Percentiles rank a stretch among this genome's conserved stretches.
phyloP scores from a whole-genome alignment of 2,797 vertebrate species.

The Ispidina picta region DNA sequence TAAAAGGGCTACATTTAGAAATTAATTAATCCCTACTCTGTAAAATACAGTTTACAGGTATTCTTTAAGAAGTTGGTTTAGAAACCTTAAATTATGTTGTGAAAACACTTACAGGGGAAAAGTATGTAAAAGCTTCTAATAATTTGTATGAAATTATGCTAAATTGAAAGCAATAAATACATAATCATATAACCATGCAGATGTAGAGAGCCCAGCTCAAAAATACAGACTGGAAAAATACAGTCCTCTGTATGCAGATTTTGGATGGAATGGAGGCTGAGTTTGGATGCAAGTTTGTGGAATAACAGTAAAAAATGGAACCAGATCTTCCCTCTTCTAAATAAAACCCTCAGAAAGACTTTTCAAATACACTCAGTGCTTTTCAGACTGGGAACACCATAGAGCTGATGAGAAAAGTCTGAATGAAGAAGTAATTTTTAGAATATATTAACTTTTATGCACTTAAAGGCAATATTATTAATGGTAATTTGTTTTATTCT shows the following conservation, averaged over 20 bases:
- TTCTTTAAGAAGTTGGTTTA: background rate
- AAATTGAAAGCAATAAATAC: background rate
- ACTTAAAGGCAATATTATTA: background rate
- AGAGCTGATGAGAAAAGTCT: background rate
- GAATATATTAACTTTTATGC: background rate
- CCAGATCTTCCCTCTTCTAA: background rate
- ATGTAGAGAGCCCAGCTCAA: background rate
- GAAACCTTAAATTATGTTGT: background rate
- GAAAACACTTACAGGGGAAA: background rate
- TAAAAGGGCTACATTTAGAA: background rate
- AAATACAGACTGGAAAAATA: background rate
- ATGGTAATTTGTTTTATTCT: background rate
- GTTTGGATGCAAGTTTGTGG: background rate
- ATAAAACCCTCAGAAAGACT: background rate
- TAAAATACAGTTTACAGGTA: background rate
- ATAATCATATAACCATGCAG: background rate
- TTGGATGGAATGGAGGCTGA: rapidly evolving
- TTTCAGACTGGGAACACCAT: background rate
- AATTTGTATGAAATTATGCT: background rate
- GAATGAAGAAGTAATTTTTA: background rate
- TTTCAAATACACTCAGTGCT: background rate
- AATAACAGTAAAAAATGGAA: background rate
- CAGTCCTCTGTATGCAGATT: background rate
- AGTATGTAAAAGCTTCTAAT: background rate
- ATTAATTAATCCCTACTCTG: background rate